A percentile compares a stretch with the other conserved stretches of the same genome.
Conservation (phyloP, 37 sponge, comb jelly and placozoan genomes). For the Dysidea cf. avara region DNA sequence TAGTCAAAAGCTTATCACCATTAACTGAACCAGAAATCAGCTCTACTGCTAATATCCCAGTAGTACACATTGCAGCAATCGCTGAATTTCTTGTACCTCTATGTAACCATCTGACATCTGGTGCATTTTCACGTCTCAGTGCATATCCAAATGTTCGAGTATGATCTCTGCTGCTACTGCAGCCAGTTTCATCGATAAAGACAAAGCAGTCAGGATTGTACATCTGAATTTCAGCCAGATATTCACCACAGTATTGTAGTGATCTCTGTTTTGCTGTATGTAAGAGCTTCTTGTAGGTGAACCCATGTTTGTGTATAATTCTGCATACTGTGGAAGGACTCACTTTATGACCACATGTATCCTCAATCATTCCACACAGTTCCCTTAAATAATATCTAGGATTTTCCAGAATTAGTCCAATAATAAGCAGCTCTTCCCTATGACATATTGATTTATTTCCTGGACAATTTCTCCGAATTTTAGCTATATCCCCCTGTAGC, state of each 20-base stretch:
- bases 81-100: slow-evolving; percentile 19
- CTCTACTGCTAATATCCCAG: neutral
- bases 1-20: slow-evolving; percentile 4
- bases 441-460: neutral
- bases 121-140: neutral
- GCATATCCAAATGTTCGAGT: slow-evolving; percentile 29
- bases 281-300: slow-evolving; percentile 10
- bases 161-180: slow-evolving; percentile 12
- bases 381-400: slow-evolving; percentile 10
- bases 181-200: slow-evolving; percentile 34
- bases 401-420: slow-evolving; percentile 4
- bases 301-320: neutral
- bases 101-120: neutral
- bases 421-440: neutral
- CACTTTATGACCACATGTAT: neutral
- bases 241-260: neutral
- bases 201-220: slow-evolving; percentile 6
- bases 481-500: slow-evolving; percentile 3
- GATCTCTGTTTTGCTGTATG: slow-evolving; percentile 10
- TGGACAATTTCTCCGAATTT: too few relatives aligned
- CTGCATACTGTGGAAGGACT: slow-evolving; percentile 19
- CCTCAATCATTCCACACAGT: neutral
- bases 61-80: slow-evolving; percentile 18
- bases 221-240: slow-evolving; percentile 2
- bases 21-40: neutral